Conservation (phyloP, 2,888 invertebrate genomes). For the Diarsia rubi region DNA sequence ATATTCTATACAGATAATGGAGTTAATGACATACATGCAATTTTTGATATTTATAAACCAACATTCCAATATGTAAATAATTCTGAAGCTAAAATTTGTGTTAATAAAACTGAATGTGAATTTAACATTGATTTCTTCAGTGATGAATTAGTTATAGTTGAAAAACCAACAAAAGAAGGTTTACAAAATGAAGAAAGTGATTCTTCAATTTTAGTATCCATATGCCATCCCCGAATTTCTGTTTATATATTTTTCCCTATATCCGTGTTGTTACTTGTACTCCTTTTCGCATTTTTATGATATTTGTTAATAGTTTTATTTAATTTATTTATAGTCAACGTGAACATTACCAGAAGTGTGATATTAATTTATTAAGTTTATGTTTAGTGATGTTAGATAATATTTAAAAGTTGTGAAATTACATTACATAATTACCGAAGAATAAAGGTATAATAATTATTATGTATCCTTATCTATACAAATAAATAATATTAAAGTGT, state of each 20-base stretch:
- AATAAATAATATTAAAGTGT: neutral
- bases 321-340: conserved; percentile 81
- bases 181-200: conserved; percentile 94
- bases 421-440: neutral
- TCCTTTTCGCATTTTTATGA: conserved; percentile 96
- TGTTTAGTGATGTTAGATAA: conserved; percentile 55
- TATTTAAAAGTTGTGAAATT: conserved; percentile 48
- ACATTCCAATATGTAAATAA: conserved; percentile 95
- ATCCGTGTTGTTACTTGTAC: conserved; percentile 93
- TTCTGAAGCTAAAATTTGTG: conserved; percentile 92
- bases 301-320: conserved; percentile 80
- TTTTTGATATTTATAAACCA: conserved; percentile 96
- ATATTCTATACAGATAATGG: conserved; percentile 97
- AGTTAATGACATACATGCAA: conserved; percentile 95
- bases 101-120: conserved; percentile 94
- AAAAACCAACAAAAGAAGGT: conserved; percentile 95
- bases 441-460: conserved; percentile 8
- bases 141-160: conserved; percentile 95
- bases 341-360: conserved; percentile 88
- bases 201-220: conserved; percentile 93
- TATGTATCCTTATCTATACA: neutral
- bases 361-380: conserved; percentile 86
- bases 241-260: conserved; percentile 96
- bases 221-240: conserved; percentile 95
- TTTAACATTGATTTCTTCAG: conserved; percentile 94